Conservation (phyloP, 2,888 invertebrate genomes). For the Agrilus biguttatus region DNA sequence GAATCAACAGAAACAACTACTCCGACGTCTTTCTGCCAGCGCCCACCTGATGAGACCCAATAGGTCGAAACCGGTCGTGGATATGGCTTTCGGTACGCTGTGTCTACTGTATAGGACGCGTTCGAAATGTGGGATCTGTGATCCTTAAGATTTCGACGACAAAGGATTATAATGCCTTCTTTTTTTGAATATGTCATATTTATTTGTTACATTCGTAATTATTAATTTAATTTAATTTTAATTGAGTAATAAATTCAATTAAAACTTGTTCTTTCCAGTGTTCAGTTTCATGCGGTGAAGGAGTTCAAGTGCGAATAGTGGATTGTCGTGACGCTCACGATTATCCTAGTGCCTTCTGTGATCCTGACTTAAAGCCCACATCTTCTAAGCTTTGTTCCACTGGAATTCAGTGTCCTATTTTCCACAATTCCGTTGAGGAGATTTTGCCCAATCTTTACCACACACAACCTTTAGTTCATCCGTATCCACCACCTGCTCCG, state of each 20-base stretch:
- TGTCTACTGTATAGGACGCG: no score
- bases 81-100: no score
- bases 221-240: no score
- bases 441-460: slow-evolving; percentile 45
- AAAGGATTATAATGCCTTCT: no score
- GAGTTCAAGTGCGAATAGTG: slow-evolving; percentile 67
- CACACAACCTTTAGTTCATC: slow-evolving; percentile 52
- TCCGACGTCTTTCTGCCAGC: no score
- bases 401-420: slow-evolving; percentile 51
- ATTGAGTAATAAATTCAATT: not conserved
- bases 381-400: slow-evolving; percentile 59
- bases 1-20: no score
- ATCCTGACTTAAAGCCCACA: slow-evolving; percentile 50
- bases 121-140: no score
- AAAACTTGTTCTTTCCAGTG: slow-evolving; percentile 44
- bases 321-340: slow-evolving; percentile 56
- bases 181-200: no score
- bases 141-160: no score
- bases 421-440: slow-evolving; percentile 39
- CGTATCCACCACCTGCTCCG: slow-evolving; percentile 46
- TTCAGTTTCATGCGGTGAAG: slow-evolving; percentile 85
- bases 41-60: no score
- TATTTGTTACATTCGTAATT: no score
- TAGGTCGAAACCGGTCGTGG: no score
- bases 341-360: slow-evolving; percentile 45